Evolutionary conservation across 2,888 invertebrate species (phyloP), one percentile per base, ranked within the genome.

Genomic region (Acleris laterana): DNA sequence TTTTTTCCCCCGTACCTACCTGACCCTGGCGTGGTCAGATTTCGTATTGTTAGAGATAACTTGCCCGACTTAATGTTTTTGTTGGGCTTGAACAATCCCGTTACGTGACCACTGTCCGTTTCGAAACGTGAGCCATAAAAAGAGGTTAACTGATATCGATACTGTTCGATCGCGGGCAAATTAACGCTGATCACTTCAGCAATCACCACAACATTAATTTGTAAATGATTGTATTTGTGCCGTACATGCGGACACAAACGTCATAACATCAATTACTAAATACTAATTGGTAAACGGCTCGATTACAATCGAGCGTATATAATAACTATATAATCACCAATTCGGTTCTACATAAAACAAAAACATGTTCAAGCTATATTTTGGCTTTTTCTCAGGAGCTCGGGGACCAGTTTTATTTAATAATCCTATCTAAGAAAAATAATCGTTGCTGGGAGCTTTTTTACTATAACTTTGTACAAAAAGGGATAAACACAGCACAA

Each of bases 1-100:
- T 87, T 89, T 89, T 32, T 90, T 88, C 83, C 84, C 84, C 87
- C 87, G 87, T 89, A 88, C 89, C 89, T 89, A 88, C 89, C 90
- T 89, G 90, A 90, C 87, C 89, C 81, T 38, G 1, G 38, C 76
- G 73, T 77, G 74, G 81, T 83, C 84, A 86, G 88, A 87, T 88
- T 88, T 79, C 81, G 79, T 83, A 82, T 84, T 83, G 82, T 82
- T 83, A 57, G 20, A 79, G 78, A 82, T 82, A 80, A 78, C 80
- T 80, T 77, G 71, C 73, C 74, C 72, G 78, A 79, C 78, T 85
- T 84, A 84, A 83, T 84, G 80, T 78, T 79, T 81, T 79, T 83
- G 84, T 84, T 83, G 80, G 78, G 79, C 75, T 78, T 78, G 81
- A 78, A 77, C 74, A 74, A 73, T 77, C 74, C 74, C 74, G 77